Base-by-base conservation (phyloP, 2,797 vertebrate species). In the Lophius americanus region DNA sequence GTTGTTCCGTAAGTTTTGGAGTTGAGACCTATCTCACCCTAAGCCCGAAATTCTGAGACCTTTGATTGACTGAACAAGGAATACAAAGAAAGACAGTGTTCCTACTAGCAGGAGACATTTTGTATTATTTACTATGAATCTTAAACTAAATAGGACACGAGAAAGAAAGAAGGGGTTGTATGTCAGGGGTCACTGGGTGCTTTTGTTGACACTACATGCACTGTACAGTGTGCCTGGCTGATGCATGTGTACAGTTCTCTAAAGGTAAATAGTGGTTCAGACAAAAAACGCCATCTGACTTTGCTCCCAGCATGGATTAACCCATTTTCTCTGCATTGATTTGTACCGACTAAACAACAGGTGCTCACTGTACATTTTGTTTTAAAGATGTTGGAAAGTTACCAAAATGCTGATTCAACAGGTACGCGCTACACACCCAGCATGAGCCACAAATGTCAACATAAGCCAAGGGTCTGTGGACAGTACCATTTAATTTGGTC, bases 131-230 rank as follows among this genome's bases (percentile, higher is more conserved):
- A 42, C 37, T 57, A 54, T 49, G 43, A 49, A 38, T 51, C 9
- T 43, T 32, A 59, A 36, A 65, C 3, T 36, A 36, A 68, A 67
- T 48, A 33, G 36, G 23, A 48, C 13, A 59, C 56, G 47, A 9
- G 54, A 59, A 12, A 67, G 43, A 56, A 13, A 65, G 41, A 12
- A 49, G 44, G 55, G 46, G 67, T 43, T 73, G 60, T 78, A 73
- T 65, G 58, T 82, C 59, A 54, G 71, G 76, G 70, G 75, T 70
- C 76, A 80, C 36, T 2, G n/a, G 23, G 67, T 12, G n/a, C 23
- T 66, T 74, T 14, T 89, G 84, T 90, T 91, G 79, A 88, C 78
- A 89, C 68, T 74, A 88, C 70, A 85, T 65, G 64, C 61, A 37
- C 60, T 75, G 78, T 51, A 67, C 59, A 52, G 67, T 82, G 82